Evolutionary conservation across 92 coral and sea anemone genomes (phyloP).

Genomic region (Parazoanthus swiftii): DNA sequence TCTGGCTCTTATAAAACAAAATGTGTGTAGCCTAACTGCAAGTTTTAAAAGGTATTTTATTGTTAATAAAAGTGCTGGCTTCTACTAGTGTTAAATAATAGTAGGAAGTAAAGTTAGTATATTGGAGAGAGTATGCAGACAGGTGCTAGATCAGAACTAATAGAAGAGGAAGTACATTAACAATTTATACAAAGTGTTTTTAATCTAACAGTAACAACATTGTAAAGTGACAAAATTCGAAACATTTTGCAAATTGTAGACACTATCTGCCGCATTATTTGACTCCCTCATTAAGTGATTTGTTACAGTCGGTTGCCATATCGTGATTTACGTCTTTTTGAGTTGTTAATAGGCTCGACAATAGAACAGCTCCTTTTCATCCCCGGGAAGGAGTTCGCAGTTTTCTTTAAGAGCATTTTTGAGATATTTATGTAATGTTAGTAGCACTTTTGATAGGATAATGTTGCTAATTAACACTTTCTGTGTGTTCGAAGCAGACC

Average conservation of each 20-base stretch:
- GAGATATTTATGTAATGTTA: slow-evolving; percentile 30
- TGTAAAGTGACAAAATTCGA: background rate
- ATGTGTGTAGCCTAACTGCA: too few relatives aligned
- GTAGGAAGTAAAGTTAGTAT: background rate
- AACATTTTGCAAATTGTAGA: background rate
- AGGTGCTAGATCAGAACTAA: background rate
- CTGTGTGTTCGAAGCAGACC: slow-evolving; percentile 27
- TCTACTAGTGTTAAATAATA: background rate
- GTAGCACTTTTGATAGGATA: slow-evolving; percentile 32
- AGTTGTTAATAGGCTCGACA: slow-evolving; percentile 13
- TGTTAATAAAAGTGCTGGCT: too few relatives aligned
- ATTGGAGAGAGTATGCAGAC: background rate
- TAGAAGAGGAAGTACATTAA: background rate
- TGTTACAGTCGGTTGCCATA: background rate
- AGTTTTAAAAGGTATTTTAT: too few relatives aligned
- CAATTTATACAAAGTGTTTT: background rate
- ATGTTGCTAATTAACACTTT: slow-evolving; percentile 36
- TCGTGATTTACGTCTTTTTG: background rate
- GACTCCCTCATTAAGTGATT: background rate
- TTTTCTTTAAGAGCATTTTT: slow-evolving; percentile 28
- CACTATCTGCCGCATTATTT: background rate
- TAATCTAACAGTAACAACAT: background rate
- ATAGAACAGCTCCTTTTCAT: slow-evolving; percentile 1
- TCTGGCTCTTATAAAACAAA: too few relatives aligned
- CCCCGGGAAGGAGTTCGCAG: slow-evolving; percentile 2